These are phyloP conservation scores for Lordiphosa fenestrarum DNA, from an alignment of 2,888 invertebrate species.

Conservation along the genomic window DNA sequence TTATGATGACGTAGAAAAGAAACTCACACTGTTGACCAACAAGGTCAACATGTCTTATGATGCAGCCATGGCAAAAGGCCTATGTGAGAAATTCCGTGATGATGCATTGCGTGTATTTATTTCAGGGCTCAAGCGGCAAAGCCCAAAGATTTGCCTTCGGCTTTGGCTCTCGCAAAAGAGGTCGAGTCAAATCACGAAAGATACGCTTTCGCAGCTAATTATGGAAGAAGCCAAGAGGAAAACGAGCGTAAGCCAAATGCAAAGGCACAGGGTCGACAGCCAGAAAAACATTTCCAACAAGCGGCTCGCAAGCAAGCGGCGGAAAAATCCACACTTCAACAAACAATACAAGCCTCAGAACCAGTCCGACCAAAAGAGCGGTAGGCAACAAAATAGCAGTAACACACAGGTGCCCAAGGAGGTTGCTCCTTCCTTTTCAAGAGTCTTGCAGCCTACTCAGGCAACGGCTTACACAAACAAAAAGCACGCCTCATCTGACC, in stretches of 20 bases:
- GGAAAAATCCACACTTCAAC: conserved; percentile 8
- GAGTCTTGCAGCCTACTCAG: conserved; percentile 7
- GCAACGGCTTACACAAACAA: conserved; percentile 3
- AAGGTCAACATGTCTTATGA: conserved; percentile 12
- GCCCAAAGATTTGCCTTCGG: conserved; percentile 16
- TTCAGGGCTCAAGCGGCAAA: conserved; percentile 14
- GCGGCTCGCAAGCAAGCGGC: not conserved
- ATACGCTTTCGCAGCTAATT: too few species aligned
- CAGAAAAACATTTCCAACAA: conserved; percentile 6
- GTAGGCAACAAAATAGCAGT: conserved; percentile 1
- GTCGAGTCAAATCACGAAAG: too few species aligned
- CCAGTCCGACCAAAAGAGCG: conserved; percentile 2
- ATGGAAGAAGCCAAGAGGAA: conserved; percentile 11
- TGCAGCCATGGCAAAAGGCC: not conserved
- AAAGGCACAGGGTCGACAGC: conserved; percentile 10
- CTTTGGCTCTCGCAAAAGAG: too few species aligned
- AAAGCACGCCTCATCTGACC: conserved; percentile 1
- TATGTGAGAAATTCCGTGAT: conserved; percentile 18
- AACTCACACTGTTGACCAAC: conserved; percentile 18
- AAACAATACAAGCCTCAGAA: conserved; percentile 1
- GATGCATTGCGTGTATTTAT: conserved; percentile 22
- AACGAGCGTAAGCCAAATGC: conserved; percentile 10
- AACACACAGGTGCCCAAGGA: conserved; percentile 1
- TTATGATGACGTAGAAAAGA: conserved; percentile 13
- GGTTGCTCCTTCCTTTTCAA: conserved; percentile 7